Base-by-base conservation (phyloP, 2,797 vertebrate species). In the Eidolon dupreanum region DNA sequence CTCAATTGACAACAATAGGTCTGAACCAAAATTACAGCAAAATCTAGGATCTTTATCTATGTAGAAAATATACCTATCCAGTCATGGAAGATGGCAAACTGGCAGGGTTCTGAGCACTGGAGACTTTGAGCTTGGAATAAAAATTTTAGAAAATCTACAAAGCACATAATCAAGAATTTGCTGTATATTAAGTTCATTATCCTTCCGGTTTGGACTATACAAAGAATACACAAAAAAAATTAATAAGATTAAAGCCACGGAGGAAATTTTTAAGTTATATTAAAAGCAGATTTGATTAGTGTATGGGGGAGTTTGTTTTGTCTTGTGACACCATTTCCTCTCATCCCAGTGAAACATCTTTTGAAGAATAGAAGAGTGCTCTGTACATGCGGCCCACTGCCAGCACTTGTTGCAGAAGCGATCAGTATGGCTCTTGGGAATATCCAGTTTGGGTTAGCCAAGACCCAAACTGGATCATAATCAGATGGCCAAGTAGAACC, bases 21-120 rank as follows among this genome's bases (percentile, higher is more conserved):
- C 5, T 81, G 85, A 95, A 93, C 28, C 15, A n/a, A 88, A 83
- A 79, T 88, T 63, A 70, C 8, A 90, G 24, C 3, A 88, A 93
- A 83, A 79, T 41, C 38, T 79, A 20, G 74, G 88, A 38, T 89
- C 43, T 31, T 65, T 51, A 41, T 20, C 93, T 63, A 38, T 6
- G 10, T 51, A 74, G 75, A n/a, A 92, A 38, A 77, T 55, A 1
- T 8, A 68, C 28, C 31, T 92, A 83, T 81, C 36, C 36, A n/a
- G 31, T 59, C 57, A 59, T 20, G 73, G 33, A 31, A 94, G 22
- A n/a, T 41, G n/a, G 38, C n/a, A 83, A 1, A n/a, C 31, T 49
- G 66, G 19, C 9, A 88, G 77, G 6, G 8, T 26, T 70, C 59
- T 46, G 53, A 81, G 66, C 16, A 17, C 63, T 93, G 65, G 26